Evolutionary conservation across 2,113 vertebrate species (phyloP).

Genomic region (Amazona vittata): DNA sequence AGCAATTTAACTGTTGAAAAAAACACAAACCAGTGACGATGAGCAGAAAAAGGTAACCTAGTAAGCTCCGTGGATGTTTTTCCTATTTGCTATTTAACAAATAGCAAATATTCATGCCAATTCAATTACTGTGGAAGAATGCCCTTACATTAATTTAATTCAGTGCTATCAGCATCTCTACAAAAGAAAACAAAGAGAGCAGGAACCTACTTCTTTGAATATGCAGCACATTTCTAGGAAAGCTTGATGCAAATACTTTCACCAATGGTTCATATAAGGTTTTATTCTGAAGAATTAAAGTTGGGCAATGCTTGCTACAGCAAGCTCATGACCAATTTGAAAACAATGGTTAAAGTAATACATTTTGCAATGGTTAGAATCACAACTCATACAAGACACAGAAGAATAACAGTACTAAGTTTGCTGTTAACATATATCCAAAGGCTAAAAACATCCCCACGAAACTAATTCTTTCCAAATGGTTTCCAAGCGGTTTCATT

Average conservation of each 20-base stretch:
- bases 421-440: not conserved
- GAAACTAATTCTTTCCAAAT: slow-evolving; percentile 53
- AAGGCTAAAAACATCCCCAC: slow-evolving; percentile 23
- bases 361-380: not conserved
- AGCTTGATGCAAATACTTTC: not conserved
- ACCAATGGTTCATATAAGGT: not conserved
- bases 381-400: not conserved
- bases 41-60: not conserved
- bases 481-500: slow-evolving; percentile 1
- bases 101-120: not conserved
- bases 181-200: not conserved
- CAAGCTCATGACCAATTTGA: not conserved
- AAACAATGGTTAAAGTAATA: not conserved
- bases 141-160: not conserved
- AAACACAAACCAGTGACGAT: not conserved
- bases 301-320: not conserved
- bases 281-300: not conserved
- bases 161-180: not conserved
- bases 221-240: not conserved
- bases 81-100: not conserved
- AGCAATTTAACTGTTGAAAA: not conserved
- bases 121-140: not conserved
- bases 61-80: not conserved
- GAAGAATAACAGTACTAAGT: not conserved
- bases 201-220: not conserved